These are phyloP conservation scores for Magallana nippona DNA, from an alignment of 2,888 invertebrate species.

Conservation along the genomic window DNA sequence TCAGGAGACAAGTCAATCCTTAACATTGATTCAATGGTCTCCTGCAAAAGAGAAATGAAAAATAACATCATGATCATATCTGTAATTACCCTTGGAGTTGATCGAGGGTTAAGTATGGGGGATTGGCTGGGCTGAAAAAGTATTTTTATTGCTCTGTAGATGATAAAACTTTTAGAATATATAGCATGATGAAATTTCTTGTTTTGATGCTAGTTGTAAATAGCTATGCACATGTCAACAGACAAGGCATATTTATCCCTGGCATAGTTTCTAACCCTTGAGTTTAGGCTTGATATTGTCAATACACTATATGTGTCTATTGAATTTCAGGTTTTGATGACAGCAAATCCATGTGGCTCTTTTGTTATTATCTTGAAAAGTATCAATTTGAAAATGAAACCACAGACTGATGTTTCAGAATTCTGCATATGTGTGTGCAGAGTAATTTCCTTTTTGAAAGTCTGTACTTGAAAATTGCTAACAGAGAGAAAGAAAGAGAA, in stretches of 20 bases:
- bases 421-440: not conserved
- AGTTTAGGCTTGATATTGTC: too few relatives aligned
- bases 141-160: too few relatives aligned
- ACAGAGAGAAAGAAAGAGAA: not conserved
- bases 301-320: too few relatives aligned
- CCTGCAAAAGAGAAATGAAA: not conserved
- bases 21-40: constrained; percentile 20
- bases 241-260: too few relatives aligned
- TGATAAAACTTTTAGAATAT: too few relatives aligned
- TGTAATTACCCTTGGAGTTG: not conserved
- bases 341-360: not conserved
- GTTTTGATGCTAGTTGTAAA: too few relatives aligned
- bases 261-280: too few relatives aligned
- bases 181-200: too few relatives aligned
- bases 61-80: constrained; percentile 18
- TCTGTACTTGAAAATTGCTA: not conserved
- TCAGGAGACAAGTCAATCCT: not conserved
- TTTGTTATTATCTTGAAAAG: not conserved
- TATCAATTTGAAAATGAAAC: not conserved
- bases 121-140: not conserved
- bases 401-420: not conserved
- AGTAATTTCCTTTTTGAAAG: not conserved
- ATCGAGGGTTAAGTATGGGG: not conserved
- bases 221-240: too few relatives aligned
- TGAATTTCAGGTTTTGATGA: not conserved